Percentiles rank a stretch among this genome's conserved stretches.
These are phyloP conservation scores for Synanthedon tipuliformis DNA, from an alignment of 2,888 invertebrate genomes.

Conservation along the genomic window DNA sequence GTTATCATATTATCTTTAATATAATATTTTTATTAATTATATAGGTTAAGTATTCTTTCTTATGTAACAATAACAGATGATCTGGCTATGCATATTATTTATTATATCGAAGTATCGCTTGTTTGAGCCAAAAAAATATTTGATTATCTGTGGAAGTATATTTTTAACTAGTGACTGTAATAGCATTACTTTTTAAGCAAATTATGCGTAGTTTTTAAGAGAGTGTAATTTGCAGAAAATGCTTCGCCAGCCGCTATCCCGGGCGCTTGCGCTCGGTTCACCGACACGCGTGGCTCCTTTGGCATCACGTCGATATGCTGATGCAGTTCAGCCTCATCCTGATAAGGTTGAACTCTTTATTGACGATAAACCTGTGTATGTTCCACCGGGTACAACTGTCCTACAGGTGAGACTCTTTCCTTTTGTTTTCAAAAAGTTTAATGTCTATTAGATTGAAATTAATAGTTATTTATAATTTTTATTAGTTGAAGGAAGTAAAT, in stretches of 20 bases:
- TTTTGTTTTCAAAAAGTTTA: no score
- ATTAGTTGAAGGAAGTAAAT: no score
- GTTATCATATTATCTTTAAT: neutral
- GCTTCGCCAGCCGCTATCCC: slow-evolving; percentile 81
- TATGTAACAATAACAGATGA: slow-evolving; percentile 63
- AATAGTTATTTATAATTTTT: no score
- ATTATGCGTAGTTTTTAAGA: slow-evolving; percentile 8
- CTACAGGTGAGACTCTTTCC: slow-evolving; percentile 76
- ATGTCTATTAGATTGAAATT: no score
- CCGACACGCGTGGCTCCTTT: slow-evolving; percentile 48
- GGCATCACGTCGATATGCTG: slow-evolving; percentile 58
- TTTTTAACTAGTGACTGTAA: neutral
- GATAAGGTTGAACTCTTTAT: slow-evolving; percentile 95
- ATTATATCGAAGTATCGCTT: neutral
- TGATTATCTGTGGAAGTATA: neutral
- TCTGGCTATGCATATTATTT: slow-evolving; percentile 7
- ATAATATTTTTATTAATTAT: slow-evolving; percentile 12
- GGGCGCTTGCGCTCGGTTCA: slow-evolving; percentile 71
- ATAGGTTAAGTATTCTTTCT: slow-evolving; percentile 59
- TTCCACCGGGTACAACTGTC: slow-evolving; percentile 96
- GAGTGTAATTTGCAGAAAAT: slow-evolving; percentile 62
- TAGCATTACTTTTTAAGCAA: neutral
- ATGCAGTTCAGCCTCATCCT: slow-evolving; percentile 65
- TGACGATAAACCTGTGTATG: slow-evolving; percentile 94
- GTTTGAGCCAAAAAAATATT: no score